Percentiles rank a stretch among this genome's conserved stretches.
phyloP scores from a whole-genome alignment of 2,113 vertebrate genomes.

The Mesitornis unicolor region DNA sequence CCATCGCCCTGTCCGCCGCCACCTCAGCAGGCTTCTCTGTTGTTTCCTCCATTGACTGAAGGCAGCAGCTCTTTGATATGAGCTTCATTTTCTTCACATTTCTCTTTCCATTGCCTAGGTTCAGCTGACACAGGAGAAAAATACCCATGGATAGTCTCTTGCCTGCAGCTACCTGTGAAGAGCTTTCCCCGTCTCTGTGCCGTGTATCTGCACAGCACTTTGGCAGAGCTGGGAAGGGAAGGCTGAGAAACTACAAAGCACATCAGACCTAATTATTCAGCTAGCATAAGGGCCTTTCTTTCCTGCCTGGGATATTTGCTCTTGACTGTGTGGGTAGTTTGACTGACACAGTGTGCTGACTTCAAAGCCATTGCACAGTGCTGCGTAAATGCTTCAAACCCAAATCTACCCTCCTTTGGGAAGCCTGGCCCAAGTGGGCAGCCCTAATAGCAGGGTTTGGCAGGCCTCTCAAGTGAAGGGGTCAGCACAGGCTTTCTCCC shows the following conservation, averaged over 20 bases:
- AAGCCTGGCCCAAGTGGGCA: not conserved
- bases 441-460: not conserved
- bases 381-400: not conserved
- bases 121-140: not conserved
- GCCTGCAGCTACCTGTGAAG: not conserved
- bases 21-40: not conserved
- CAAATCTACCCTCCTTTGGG: not conserved
- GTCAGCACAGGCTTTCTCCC: not conserved
- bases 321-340: not conserved
- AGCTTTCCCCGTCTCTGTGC: not conserved
- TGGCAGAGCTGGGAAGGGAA: not conserved
- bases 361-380: not conserved
- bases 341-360: not conserved
- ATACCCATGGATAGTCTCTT: not conserved
- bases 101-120: not conserved
- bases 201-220: not conserved
- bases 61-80: not conserved
- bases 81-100: not conserved
- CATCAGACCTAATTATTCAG: constrained; percentile 35
- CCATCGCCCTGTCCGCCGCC: accelerated
- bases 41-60: not conserved
- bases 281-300: not conserved
- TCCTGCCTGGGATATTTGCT: not conserved
- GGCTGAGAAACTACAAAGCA: constrained; percentile 15
- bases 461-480: not conserved